phyloP scores from a whole-genome alignment of 2,888 invertebrate species.

The Eilema caniola region DNA sequence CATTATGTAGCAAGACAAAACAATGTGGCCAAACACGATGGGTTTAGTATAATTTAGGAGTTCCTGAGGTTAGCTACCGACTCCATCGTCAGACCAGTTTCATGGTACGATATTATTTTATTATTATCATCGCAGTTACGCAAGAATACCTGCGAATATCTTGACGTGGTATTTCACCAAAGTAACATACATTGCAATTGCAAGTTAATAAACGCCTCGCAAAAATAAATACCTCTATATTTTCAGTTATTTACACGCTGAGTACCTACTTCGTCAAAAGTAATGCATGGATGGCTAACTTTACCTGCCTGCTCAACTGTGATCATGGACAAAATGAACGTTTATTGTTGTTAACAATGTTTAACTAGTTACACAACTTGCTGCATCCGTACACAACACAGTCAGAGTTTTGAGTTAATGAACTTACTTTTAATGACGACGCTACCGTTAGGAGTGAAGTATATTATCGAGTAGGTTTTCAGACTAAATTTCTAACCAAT shows the following conservation, averaged over 20 bases:
- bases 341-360: constrained; percentile 8
- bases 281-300: neutral
- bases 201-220: too few species aligned
- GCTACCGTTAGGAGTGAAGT: neutral
- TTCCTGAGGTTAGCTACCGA: neutral
- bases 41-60: neutral
- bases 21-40: neutral
- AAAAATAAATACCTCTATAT: too few species aligned
- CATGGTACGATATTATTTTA: neutral
- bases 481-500: too few species aligned
- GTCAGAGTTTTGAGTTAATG: too few species aligned
- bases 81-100: neutral
- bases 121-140: neutral
- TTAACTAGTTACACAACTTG: constrained; percentile 1
- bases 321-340: neutral
- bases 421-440: too few species aligned
- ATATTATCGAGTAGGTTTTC: neutral
- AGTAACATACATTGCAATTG: too few species aligned
- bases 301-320: neutral
- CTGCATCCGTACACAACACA: neutral
- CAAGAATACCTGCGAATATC: too few species aligned
- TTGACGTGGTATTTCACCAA: too few species aligned
- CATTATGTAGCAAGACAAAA: too few species aligned
- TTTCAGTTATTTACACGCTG: neutral
- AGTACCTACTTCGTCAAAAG: neutral